These are phyloP conservation scores for Agelastica alni DNA, from an alignment of 2,888 invertebrate genomes.

Conservation along the genomic window DNA sequence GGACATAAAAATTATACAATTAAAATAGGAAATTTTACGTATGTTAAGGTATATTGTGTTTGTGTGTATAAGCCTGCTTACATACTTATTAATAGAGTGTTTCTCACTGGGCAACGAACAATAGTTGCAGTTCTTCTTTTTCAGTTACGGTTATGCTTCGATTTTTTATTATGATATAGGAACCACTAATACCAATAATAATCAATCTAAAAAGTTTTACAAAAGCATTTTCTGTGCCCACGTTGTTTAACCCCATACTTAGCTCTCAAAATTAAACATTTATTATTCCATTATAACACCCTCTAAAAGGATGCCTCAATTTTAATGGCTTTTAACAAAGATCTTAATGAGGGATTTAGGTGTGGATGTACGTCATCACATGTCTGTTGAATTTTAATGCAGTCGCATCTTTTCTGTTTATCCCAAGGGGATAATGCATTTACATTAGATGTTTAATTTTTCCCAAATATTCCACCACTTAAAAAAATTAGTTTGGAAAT, in stretches of 20 bases:
- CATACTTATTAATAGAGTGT: no score
- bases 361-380: constrained; percentile 20
- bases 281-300: constrained; percentile 15
- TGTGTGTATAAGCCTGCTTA: no score
- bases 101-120: no score
- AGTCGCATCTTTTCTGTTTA: constrained; percentile 10
- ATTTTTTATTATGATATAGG: no score
- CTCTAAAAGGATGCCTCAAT: constrained; percentile 11
- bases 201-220: no score
- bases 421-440: constrained; percentile 9
- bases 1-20: no score
- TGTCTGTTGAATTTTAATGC: constrained; percentile 27
- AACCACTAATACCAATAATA: no score
- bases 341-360: constrained; percentile 22
- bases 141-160: no score
- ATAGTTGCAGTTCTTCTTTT: no score
- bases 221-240: neutral
- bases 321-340: constrained; percentile 18
- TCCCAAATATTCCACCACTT: neutral
- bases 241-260: neutral
- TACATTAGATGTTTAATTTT: neutral
- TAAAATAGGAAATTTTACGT: no score
- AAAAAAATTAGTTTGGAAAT: neutral
- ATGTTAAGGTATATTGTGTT: no score
- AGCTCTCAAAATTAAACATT: constrained; percentile 14